Evolutionary conservation across 2,888 invertebrate species (phyloP), one percentile per base, ranked within the genome.

Genomic region (Acleris cristana): DNA sequence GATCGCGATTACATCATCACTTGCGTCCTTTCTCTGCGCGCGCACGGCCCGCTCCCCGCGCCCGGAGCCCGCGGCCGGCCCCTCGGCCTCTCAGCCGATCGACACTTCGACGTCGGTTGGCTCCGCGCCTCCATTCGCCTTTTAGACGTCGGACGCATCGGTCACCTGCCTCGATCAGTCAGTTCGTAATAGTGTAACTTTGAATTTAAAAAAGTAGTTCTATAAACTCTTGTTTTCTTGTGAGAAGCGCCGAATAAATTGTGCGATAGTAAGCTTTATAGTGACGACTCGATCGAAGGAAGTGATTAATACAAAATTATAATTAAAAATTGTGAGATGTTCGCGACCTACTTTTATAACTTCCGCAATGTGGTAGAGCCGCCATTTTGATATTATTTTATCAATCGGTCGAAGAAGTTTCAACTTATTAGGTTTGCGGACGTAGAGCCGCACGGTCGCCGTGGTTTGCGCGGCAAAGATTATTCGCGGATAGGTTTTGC

Each of bases 1-100:
- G 92, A 92, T 92, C 90, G 92, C 83, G 87, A 88, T 92, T 92
- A 91, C 92, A 90, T 92, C 92, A 92, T 83, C 87, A 86, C 85
- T 88, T 81, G 87, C 88, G 88, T 88, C 89, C 91, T 89, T 90
- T 90, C 90, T 88, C 89, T 90, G 91, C 89, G 92, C 88, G 90
- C 92, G 90, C 92, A 87, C 82, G 79, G 82, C 83, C 78, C 79
- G 75, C 73, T 64, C 72, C 76, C 69, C 62, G 71, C 71, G 65
- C 48, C 64, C 70, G 70, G 67, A 70, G 52, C 64, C 64, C 71
- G 72, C 56, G n/a, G 30, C 73, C 40, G 14, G 40, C 75, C 70
- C 76, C 74, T 82, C 83, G 77, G 82, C 84, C 86, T 85, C 86
- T 78, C 83, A 77, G 73, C 77, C 81, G 74, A 74, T 78, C 80